Base-by-base conservation (phyloP, 2,797 vertebrate genomes). In the Lutjanus argentimaculatus region DNA sequence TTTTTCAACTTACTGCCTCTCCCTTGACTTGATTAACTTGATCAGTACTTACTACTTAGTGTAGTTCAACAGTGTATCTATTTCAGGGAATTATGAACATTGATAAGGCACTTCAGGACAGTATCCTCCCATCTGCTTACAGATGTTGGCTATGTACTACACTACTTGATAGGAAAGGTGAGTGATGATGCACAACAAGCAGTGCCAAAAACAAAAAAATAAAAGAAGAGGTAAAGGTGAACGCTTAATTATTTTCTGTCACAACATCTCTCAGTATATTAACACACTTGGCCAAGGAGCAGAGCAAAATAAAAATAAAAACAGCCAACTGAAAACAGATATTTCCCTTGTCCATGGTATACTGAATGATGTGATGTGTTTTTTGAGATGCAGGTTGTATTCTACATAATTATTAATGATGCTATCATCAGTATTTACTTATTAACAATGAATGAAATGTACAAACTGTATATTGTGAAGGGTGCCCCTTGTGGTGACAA, bases 81-180 rank as follows among this genome's bases (percentile, higher is more conserved):
- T 62, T 66, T 76, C 16, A 56, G 21, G 30, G 14, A 43, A 58
- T 10, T 74, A 30, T n/a, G 15, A 67, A 57, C 16, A 63, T 17
- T 7, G 15, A 68, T 43, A 43, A 68, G 14, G 12, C 36, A 75
- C 70, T 49, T 57, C 6, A 53, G 15, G 69, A 19, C 19, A 8
- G 5, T 4, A 10, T 25, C 43, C 46, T 65, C 10, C 45, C 4
- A 8, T 64, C 43, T 36, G 42, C 22, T 55, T 53, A 14, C 49
- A 68, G 7, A 17, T 63, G n/a, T 25, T 25, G 21, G 19, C 45
- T 51, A n/a, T n/a, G 15, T 30, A 42, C 21, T 8, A 3, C 13
- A 1, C 52, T 16, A n/a, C 67, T 16, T 22, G 21, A 45, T 19
- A 48, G 9, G 19, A 55, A 63, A 30, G 21, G 13, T 63, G 52